phyloP scores from a whole-genome alignment of 1,140 invertebrate species.

The Microplitis demolitor region DNA sequence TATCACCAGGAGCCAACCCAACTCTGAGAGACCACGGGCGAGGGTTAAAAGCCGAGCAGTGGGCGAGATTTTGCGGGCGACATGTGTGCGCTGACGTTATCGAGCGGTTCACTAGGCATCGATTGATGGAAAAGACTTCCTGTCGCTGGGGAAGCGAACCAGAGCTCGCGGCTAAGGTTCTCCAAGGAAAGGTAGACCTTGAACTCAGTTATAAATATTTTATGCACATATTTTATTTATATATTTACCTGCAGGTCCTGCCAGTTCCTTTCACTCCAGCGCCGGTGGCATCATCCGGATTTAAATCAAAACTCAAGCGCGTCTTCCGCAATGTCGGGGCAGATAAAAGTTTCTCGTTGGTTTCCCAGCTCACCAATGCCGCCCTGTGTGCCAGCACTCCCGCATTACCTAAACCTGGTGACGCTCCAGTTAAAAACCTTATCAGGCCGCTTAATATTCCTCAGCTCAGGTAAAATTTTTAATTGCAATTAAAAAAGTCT shows the following conservation, averaged over 20 bases:
- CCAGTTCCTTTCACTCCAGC: conserved; percentile 43
- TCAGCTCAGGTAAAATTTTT: conserved; percentile 54
- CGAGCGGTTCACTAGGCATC: conserved; percentile 69
- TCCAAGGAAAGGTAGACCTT: conserved; percentile 61
- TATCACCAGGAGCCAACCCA: conserved; percentile 71
- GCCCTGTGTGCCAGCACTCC: conserved; percentile 69
- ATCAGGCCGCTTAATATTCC: conserved; percentile 67
- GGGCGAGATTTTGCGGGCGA: conserved; percentile 78
- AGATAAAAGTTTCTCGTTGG: conserved; percentile 58
- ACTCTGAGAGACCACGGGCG: conserved; percentile 73
- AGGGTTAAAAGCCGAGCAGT: conserved; percentile 75
- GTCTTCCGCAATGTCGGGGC: conserved; percentile 62
- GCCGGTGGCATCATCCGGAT: conserved; percentile 48
- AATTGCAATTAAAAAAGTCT: neutral
- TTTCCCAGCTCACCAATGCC: conserved; percentile 67
- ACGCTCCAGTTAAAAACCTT: conserved; percentile 64
- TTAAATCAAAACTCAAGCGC: conserved; percentile 65
- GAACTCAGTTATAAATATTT: neutral
- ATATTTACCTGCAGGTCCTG: conserved; percentile 38
- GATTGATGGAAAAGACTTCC: conserved; percentile 64
- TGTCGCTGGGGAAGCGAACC: conserved; percentile 68
- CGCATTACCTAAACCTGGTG: conserved; percentile 61
- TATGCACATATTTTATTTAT: neutral
- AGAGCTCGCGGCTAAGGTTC: conserved; percentile 60
- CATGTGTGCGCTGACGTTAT: conserved; percentile 77